Percentiles rank a stretch among this genome's conserved stretches.
Conservation (phyloP, 2,888 invertebrate genomes). For the Pyrgus malvae region DNA sequence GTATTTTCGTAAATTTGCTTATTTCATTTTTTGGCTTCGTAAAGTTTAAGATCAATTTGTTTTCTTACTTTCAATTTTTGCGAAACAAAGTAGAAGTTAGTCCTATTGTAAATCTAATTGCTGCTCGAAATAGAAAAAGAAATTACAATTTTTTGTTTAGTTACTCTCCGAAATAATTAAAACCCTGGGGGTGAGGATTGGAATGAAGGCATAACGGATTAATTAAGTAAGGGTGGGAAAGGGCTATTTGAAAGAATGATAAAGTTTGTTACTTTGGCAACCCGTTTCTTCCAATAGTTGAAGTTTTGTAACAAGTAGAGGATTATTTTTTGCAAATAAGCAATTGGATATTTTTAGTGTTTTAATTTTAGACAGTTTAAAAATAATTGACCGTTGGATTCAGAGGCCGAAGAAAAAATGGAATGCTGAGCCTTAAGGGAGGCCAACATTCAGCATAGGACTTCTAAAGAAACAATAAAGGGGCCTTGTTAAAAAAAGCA, state of each 20-base stretch:
- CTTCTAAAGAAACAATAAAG: too few relatives aligned
- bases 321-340: neutral
- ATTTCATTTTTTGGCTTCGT: too few relatives aligned
- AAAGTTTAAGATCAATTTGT: too few relatives aligned
- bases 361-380: too few relatives aligned
- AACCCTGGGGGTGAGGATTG: neutral
- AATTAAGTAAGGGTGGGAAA: neutral
- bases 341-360: too few relatives aligned
- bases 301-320: too few relatives aligned
- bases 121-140: neutral
- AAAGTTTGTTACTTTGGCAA: conserved; percentile 3
- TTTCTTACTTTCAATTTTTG: neutral
- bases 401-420: too few relatives aligned
- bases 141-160: conserved; percentile 1
- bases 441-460: too few relatives aligned
- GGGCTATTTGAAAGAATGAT: conserved; percentile 3
- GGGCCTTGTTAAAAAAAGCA: too few relatives aligned
- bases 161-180: neutral
- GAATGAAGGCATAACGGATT: neutral
- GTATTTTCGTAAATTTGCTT: too few relatives aligned
- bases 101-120: conserved; percentile 1
- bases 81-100: neutral
- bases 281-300: neutral
- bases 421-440: too few relatives aligned
- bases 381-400: too few relatives aligned